phyloP scores from a whole-genome alignment of 1,140 invertebrate genomes.

The Riptortus pedestris region DNA sequence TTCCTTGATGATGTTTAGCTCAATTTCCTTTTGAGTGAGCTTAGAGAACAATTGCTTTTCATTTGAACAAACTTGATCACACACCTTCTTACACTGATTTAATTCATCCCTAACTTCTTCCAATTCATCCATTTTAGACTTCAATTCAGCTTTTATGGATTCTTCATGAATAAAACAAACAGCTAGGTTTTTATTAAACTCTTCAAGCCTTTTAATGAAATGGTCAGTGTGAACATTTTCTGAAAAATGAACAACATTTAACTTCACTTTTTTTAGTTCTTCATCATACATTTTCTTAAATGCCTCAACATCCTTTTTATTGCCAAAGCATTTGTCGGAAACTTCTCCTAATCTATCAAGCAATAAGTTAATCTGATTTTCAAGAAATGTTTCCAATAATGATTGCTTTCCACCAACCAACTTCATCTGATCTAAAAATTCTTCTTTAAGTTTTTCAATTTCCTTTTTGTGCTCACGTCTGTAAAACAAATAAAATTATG shows the following conservation, averaged over 20 bases:
- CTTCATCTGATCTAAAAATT: neutral
- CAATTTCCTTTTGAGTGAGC: neutral
- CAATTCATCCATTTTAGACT: neutral
- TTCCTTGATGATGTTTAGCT: neutral
- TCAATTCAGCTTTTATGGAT: slow-evolving; percentile 1
- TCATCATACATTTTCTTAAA: neutral
- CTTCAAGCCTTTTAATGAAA: neutral
- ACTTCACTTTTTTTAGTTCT: neutral
- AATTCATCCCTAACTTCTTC: slow-evolving; percentile 5
- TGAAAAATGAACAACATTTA: neutral
- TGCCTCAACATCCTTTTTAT: neutral
- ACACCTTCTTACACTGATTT: neutral
- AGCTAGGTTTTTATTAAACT: neutral
- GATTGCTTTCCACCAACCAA: neutral
- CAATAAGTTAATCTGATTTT: neutral
- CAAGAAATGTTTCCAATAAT: neutral
- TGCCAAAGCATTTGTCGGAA: neutral
- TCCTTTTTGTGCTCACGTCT: neutral
- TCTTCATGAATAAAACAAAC: slow-evolving; percentile 4
- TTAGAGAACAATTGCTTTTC: neutral
- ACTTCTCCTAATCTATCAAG: neutral
- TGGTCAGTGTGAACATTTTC: neutral
- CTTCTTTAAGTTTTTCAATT: neutral
- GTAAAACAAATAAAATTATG: neutral
- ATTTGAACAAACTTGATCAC: neutral